Conservation (phyloP, 2,113 vertebrate species). For the Gallinago media region DNA sequence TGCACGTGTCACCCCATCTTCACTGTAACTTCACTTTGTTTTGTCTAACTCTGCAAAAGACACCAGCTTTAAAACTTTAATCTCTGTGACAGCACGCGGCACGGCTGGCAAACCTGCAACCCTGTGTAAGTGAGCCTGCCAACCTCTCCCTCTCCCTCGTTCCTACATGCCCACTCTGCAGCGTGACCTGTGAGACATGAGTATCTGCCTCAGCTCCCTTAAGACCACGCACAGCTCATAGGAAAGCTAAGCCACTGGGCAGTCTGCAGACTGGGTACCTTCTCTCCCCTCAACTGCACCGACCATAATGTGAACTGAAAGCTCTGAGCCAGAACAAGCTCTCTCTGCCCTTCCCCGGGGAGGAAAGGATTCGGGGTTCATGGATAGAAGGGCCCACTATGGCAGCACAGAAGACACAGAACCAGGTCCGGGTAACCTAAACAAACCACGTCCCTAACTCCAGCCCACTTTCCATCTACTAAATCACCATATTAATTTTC, state of each 20-base stretch:
- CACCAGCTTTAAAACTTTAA: background rate
- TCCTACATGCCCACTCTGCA: background rate
- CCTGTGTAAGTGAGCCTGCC: background rate
- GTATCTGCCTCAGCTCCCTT: background rate
- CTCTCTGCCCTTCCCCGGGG: background rate
- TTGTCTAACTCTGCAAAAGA: background rate
- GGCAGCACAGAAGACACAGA: background rate
- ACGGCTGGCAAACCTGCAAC: background rate
- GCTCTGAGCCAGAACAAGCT: background rate
- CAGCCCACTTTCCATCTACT: background rate
- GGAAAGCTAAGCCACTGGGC: background rate
- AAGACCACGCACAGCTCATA: background rate
- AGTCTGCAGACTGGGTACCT: background rate
- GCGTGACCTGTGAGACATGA: background rate
- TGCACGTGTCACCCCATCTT: background rate
- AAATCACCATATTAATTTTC: background rate
- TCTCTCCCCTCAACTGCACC: background rate
- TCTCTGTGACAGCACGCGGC: background rate
- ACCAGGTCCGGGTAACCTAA: background rate
- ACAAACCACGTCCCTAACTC: background rate
- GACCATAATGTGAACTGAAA: fast-evolving
- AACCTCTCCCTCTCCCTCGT: background rate
- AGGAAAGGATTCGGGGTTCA: background rate
- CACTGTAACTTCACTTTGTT: background rate
- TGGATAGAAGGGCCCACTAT: background rate